Conservation (phyloP, 92 coral and sea anemone species). For the Porites cylindrica region DNA sequence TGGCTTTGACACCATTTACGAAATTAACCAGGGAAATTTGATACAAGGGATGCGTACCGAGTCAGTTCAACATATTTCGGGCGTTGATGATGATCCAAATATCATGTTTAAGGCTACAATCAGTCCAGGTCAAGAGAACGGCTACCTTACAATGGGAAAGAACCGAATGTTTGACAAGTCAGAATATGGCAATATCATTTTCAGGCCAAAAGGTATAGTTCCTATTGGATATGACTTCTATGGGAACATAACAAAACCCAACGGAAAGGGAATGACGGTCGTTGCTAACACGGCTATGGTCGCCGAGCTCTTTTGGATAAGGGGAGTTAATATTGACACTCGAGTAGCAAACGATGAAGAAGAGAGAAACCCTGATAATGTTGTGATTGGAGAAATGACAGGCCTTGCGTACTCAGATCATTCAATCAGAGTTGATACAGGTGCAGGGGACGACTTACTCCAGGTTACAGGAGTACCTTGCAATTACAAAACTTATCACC, state of each 20-base stretch:
- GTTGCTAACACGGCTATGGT: slow-evolving; percentile 24
- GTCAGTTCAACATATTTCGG: too few species aligned
- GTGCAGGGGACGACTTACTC: slow-evolving; percentile 21
- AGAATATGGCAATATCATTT: slow-evolving; percentile 19
- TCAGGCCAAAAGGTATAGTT: slow-evolving; percentile 12
- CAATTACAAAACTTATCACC: neutral
- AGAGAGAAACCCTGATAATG: slow-evolving; percentile 12
- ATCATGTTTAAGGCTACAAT: neutral
- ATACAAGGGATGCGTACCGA: neutral
- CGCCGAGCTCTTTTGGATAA: slow-evolving; percentile 21
- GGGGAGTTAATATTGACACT: slow-evolving; percentile 26
- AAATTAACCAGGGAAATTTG: too few species aligned
- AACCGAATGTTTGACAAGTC: slow-evolving; percentile 25
- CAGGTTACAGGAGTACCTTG: slow-evolving; percentile 16
- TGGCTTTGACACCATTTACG: slow-evolving; percentile 1
- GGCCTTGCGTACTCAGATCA: slow-evolving; percentile 19
- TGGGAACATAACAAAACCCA: slow-evolving; percentile 2
- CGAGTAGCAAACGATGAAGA: slow-evolving; percentile 30
- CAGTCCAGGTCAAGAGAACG: slow-evolving; percentile 11
- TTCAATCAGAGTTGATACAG: slow-evolving; percentile 14
- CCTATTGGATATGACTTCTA: slow-evolving; percentile 9
- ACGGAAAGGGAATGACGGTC: slow-evolving; percentile 28
- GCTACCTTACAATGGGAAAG: slow-evolving; percentile 25
- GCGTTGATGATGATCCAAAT: neutral
- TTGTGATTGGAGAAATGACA: slow-evolving; percentile 30